Evolutionary conservation across 2,888 invertebrate genomes (phyloP).

Genomic region (Bembecia ichneumoniformis): DNA sequence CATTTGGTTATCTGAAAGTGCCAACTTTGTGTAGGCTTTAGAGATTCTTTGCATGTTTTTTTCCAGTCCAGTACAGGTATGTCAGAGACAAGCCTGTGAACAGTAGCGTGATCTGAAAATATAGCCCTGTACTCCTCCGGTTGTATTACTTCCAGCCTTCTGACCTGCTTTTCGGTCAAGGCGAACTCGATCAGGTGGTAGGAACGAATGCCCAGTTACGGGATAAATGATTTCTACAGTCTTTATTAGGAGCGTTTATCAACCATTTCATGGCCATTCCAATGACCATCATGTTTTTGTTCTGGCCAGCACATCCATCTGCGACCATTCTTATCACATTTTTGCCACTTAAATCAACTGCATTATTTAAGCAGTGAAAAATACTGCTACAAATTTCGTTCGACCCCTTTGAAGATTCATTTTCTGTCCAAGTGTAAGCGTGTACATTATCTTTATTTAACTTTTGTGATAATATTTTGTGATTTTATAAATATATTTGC

Average conservation of each 20-base stretch:
- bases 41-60: constrained; percentile 4
- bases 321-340: background rate
- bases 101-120: constrained; percentile 5
- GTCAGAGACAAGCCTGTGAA: constrained; percentile 2
- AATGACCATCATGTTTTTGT: background rate
- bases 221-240: constrained; percentile 1
- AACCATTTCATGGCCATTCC: background rate
- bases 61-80: constrained; percentile 4
- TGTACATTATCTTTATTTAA: background rate
- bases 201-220: constrained; percentile 2
- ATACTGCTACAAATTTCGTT: constrained; percentile 1
- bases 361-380: constrained; percentile 1
- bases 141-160: constrained; percentile 1
- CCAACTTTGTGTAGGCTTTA: constrained; percentile 6
- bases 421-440: constrained; percentile 1
- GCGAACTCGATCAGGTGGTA: constrained; percentile 3
- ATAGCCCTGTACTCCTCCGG: constrained; percentile 6
- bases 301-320: background rate
- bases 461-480: background rate
- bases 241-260: background rate
- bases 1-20: constrained; percentile 9
- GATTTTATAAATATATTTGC: constrained; percentile 13
- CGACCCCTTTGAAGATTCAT: background rate
- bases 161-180: background rate
- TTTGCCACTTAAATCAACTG: background rate